phyloP scores from a whole-genome alignment of 2,888 invertebrate species.

The Ephialtes manifestator region DNA sequence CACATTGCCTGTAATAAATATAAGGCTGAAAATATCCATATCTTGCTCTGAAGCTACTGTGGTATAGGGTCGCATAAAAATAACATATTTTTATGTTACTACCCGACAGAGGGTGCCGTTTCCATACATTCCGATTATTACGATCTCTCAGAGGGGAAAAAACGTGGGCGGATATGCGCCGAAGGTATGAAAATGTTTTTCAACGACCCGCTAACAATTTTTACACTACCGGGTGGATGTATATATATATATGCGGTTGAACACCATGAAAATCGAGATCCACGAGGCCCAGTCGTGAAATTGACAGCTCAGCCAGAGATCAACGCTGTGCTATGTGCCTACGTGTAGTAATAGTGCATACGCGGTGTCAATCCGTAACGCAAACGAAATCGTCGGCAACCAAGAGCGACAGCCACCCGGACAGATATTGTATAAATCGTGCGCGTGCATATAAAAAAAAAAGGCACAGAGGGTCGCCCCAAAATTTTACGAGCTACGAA shows the following conservation, averaged over 20 bases:
- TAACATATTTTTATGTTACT: constrained; percentile 52
- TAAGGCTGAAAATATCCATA: constrained; percentile 14
- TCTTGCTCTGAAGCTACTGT: neutral
- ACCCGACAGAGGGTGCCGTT: constrained; percentile 13
- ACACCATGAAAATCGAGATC: constrained; percentile 44
- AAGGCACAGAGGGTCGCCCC: constrained; percentile 22
- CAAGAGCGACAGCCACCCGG: constrained; percentile 25
- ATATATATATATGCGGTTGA: neutral
- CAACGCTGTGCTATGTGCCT: constrained; percentile 5
- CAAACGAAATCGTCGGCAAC: constrained; percentile 46
- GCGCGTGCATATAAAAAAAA: constrained; percentile 28
- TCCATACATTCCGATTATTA: constrained; percentile 53
- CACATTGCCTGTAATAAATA: constrained; percentile 18
- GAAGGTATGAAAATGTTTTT: constrained; percentile 42
- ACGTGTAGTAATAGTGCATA: constrained; percentile 14
- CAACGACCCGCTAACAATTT: constrained; percentile 52
- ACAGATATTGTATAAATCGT: constrained; percentile 41
- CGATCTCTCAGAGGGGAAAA: constrained; percentile 23
- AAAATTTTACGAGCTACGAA: constrained; percentile 63
- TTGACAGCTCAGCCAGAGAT: constrained; percentile 48
- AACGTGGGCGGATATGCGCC: neutral
- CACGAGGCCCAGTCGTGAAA: constrained; percentile 43
- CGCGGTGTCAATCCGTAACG: constrained; percentile 43
- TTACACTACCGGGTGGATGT: constrained; percentile 3
- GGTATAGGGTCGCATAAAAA: constrained; percentile 27